phyloP scores from a whole-genome alignment of 2,797 vertebrate species.

The Tamandua tetradactyla region DNA sequence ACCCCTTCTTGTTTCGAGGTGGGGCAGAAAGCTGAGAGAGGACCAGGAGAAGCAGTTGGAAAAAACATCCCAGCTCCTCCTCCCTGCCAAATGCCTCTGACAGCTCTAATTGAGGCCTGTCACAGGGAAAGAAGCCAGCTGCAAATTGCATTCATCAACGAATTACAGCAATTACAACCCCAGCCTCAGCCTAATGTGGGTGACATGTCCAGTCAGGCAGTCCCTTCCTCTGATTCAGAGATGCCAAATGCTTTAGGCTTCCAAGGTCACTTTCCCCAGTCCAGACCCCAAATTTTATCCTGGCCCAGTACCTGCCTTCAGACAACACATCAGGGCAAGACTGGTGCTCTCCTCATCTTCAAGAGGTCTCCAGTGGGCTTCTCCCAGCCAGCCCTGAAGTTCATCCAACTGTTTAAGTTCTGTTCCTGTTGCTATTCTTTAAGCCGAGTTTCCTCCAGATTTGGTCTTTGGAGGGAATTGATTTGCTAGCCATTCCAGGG shows the following conservation, averaged over 20 bases:
- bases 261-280: background rate
- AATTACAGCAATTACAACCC: slow-evolving; percentile 81
- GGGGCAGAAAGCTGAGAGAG: background rate
- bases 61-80: background rate
- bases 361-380: background rate
- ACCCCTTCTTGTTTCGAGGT: background rate
- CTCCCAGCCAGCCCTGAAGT: background rate
- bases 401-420: background rate
- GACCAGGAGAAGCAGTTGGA: slow-evolving; percentile 11
- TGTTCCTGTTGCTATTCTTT: background rate
- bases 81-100: slow-evolving; percentile 42
- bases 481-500: background rate
- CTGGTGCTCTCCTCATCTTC: background rate
- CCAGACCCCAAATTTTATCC: background rate
- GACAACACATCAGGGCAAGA: background rate
- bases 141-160: slow-evolving; percentile 78
- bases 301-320: background rate
- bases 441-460: background rate
- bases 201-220: slow-evolving; percentile 49
- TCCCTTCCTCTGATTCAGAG: slow-evolving; percentile 65
- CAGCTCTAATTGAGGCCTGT: slow-evolving; percentile 78
- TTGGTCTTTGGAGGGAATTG: background rate
- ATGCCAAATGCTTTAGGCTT: background rate
- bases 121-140: slow-evolving; percentile 59
- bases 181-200: slow-evolving; percentile 64